A percentile compares a stretch with the other conserved stretches of the same genome.
Conservation (phyloP, 2,113 vertebrate genomes). For the Xiphias gladius region DNA sequence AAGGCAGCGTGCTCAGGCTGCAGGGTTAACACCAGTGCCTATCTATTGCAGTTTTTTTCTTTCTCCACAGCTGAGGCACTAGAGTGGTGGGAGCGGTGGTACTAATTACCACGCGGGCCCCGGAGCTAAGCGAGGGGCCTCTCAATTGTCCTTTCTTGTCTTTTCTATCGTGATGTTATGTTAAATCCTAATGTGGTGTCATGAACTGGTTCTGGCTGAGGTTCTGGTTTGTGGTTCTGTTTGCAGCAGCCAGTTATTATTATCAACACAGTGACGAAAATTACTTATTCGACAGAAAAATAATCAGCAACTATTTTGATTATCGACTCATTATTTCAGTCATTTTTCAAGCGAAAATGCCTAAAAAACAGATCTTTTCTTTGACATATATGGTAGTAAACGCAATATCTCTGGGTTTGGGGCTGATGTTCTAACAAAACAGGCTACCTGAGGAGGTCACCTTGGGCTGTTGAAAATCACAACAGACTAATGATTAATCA, state of each 20-base stretch:
- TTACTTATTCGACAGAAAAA: not conserved
- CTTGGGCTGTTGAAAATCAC: not conserved
- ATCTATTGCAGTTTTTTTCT: constrained; percentile 11
- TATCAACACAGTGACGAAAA: not conserved
- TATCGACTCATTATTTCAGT: not conserved
- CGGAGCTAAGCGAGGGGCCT: not conserved
- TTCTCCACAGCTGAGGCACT: constrained; percentile 32
- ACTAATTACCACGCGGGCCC: constrained; percentile 41
- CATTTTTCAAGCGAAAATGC: not conserved
- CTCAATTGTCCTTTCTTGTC: not conserved
- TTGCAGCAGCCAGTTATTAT: not conserved
- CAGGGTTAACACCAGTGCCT: constrained; percentile 45
- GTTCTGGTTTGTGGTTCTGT: not conserved
- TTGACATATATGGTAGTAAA: not conserved
- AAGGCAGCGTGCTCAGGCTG: constrained; percentile 37
- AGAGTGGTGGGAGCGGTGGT: constrained; percentile 18
- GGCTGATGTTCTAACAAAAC: not conserved
- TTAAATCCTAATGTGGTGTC: not conserved
- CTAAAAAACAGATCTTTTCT: not conserved
- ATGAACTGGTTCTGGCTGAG: not conserved
- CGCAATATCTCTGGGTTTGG: not conserved
- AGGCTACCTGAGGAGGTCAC: constrained; percentile 4
- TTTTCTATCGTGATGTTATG: not conserved
- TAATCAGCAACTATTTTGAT: not conserved
- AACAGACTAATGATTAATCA: not conserved